Conservation (phyloP, 2,888 invertebrate genomes). For the Neuroscelio doddi region DNA sequence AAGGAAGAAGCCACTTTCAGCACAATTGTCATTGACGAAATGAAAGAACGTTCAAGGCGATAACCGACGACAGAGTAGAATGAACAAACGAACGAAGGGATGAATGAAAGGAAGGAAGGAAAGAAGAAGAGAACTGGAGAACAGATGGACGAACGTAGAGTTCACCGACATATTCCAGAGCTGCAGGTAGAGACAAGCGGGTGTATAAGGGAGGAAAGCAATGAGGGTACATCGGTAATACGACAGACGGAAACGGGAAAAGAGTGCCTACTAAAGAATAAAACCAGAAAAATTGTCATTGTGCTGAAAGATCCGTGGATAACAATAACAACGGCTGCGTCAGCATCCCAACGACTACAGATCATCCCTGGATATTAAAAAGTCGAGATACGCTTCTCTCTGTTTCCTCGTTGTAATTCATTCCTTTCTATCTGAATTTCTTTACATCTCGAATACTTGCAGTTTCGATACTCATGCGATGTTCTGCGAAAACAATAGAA, state of each 20-base stretch:
- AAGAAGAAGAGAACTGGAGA: slow-evolving; percentile 16
- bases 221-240: slow-evolving; percentile 48
- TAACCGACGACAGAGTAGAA: slow-evolving; percentile 51
- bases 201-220: slow-evolving; percentile 17
- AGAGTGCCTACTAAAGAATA: slow-evolving; percentile 68
- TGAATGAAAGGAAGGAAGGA: slow-evolving; percentile 14
- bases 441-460: slow-evolving; percentile 28
- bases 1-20: slow-evolving; percentile 54
- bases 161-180: slow-evolving; percentile 39
- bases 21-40: slow-evolving; percentile 61
- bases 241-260: slow-evolving; percentile 54
- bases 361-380: slow-evolving; percentile 73
- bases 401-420: slow-evolving; percentile 20
- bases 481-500: slow-evolving; percentile 60
- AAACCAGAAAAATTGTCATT: slow-evolving; percentile 72
- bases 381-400: slow-evolving; percentile 60
- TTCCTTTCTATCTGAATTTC: slow-evolving; percentile 32
- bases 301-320: slow-evolving; percentile 70
- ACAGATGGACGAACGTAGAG: slow-evolving; percentile 36
- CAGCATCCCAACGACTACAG: slow-evolving; percentile 68
- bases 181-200: slow-evolving; percentile 21
- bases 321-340: slow-evolving; percentile 72
- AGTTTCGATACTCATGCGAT: slow-evolving; percentile 46
- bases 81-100: slow-evolving; percentile 34
- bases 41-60: slow-evolving; percentile 54